These are phyloP conservation scores for Meloe dianella DNA, from an alignment of 2,888 invertebrate genomes.

Conservation along the genomic window DNA sequence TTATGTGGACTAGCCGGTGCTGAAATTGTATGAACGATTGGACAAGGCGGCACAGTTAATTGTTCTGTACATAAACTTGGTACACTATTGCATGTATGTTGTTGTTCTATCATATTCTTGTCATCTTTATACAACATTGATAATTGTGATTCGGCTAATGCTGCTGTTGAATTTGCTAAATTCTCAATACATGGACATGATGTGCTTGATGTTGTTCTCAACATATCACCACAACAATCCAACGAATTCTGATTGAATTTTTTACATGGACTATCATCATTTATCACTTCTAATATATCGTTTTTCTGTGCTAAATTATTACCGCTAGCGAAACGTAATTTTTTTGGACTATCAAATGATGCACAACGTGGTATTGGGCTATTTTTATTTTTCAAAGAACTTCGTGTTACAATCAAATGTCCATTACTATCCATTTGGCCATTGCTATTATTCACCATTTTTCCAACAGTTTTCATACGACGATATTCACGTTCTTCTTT, in stretches of 20 bases:
- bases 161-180: constrained; percentile 55
- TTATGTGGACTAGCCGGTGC: constrained; percentile 53
- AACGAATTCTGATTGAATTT: constrained; percentile 62
- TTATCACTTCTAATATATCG: constrained; percentile 64
- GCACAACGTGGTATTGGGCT: constrained; percentile 70
- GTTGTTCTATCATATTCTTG: constrained; percentile 30
- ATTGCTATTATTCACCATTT: constrained; percentile 38
- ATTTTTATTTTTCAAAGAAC: constrained; percentile 74
- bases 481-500: constrained; percentile 63
- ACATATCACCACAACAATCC: constrained; percentile 59
- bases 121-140: constrained; percentile 46
- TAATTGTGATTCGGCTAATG: constrained; percentile 53
- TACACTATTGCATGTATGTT: constrained; percentile 50
- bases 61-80: constrained; percentile 51
- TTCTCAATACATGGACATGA: constrained; percentile 78
- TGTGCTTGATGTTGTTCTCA: constrained; percentile 63
- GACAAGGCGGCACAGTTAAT: constrained; percentile 45
- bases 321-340: constrained; percentile 48
- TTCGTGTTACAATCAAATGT: constrained; percentile 61
- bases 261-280: constrained; percentile 65
- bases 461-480: constrained; percentile 56
- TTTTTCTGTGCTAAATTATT: constrained; percentile 57
- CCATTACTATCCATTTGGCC: constrained; percentile 45
- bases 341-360: constrained; percentile 30
- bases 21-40: constrained; percentile 48